A percentile compares a stretch with the other conserved stretches of the same genome.
These are phyloP conservation scores for Procavia capensis DNA, from an alignment of 2,113 vertebrate species.

Conservation along the genomic window DNA sequence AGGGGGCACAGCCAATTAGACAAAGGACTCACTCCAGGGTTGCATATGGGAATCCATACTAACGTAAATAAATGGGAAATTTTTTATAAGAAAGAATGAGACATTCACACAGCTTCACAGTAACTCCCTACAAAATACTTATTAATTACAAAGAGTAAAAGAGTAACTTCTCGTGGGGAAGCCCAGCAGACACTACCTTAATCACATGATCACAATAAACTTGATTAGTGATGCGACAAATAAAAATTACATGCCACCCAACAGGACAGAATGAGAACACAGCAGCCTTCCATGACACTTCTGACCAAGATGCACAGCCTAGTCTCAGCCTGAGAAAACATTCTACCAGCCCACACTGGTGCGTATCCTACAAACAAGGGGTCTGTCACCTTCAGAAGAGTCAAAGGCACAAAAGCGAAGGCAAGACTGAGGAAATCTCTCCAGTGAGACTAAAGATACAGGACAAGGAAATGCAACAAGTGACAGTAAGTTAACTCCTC, in stretches of 20 bases:
- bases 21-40: not conserved
- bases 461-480: not conserved
- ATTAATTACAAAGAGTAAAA: not conserved
- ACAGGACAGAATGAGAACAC: not conserved
- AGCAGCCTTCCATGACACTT: not conserved
- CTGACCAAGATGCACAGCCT: not conserved
- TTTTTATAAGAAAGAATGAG: not conserved
- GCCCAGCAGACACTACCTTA: not conserved
- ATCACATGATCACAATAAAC: not conserved
- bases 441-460: not conserved
- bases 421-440: not conserved
- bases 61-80: not conserved
- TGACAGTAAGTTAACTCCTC: not conserved
- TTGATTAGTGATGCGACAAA: not conserved
- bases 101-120: not conserved
- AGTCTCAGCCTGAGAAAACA: not conserved
- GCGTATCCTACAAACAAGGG: not conserved
- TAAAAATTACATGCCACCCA: not conserved
- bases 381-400: not conserved
- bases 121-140: not conserved
- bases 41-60: not conserved
- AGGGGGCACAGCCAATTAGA: no score
- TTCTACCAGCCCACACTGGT: not conserved
- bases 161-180: not conserved
- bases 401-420: not conserved